These are phyloP conservation scores for Phaethornis superciliosus DNA, from an alignment of 2,113 vertebrate species.

Conservation along the genomic window DNA sequence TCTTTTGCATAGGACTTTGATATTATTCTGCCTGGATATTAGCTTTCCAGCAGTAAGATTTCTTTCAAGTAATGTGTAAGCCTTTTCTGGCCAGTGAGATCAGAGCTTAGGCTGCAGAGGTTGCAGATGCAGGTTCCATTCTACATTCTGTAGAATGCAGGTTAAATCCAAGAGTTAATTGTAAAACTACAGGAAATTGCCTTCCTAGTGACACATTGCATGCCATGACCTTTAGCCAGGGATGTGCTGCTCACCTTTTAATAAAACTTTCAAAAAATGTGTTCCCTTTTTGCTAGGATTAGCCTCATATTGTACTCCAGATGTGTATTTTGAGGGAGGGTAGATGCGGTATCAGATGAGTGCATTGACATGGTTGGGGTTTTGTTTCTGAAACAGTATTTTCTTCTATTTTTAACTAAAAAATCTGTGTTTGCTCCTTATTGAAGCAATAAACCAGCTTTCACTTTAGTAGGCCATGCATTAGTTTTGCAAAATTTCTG, in stretches of 20 bases:
- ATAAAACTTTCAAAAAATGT: slow-evolving; percentile 9
- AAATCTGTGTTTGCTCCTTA: neutral
- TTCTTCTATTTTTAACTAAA: neutral
- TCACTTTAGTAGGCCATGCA: neutral
- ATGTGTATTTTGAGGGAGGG: slow-evolving; percentile 26
- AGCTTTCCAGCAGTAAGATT: neutral
- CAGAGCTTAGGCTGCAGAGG: neutral
- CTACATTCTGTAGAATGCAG: slow-evolving; percentile 32
- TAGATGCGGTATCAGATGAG: neutral
- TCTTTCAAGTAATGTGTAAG: slow-evolving; percentile 13
- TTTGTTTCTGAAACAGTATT: neutral
- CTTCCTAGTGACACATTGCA: slow-evolving; percentile 2
- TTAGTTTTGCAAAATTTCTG: neutral
- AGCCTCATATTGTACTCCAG: slow-evolving; percentile 22
- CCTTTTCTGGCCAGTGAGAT: neutral
- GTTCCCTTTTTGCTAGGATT: slow-evolving; percentile 16
- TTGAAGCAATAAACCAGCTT: neutral
- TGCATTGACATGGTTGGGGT: neutral
- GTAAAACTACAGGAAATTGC: slow-evolving; percentile 60
- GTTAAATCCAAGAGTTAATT: slow-evolving; percentile 42
- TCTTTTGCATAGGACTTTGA: neutral
- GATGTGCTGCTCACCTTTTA: slow-evolving; percentile 55
- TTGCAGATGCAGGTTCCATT: neutral
- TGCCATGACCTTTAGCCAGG: neutral
- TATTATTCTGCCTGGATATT: neutral